Evolutionary conservation across 2,113 vertebrate genomes (phyloP).

Genomic region (Gnathonemus longibarbis): DNA sequence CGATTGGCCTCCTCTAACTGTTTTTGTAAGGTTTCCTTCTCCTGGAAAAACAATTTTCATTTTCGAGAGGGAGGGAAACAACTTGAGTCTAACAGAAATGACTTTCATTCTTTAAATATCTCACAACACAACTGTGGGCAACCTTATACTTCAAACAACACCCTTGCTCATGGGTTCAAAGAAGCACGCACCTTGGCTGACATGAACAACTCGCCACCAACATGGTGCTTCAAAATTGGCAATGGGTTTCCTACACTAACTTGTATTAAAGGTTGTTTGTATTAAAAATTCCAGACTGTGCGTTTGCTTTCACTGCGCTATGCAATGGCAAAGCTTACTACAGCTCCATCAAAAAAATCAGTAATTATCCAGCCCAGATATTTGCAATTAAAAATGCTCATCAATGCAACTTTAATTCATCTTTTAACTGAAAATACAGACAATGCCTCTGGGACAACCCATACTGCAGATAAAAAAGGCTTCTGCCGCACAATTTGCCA

Average conservation of each 20-base stretch:
- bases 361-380: not conserved
- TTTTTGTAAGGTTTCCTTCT: constrained; percentile 80
- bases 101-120: not conserved
- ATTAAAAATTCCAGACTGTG: not conserved
- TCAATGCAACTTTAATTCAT: not conserved
- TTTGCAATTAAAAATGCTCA: not conserved
- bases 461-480: not conserved
- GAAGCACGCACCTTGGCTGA: not conserved
- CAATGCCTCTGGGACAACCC: not conserved
- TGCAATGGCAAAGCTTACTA: not conserved
- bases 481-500: not conserved
- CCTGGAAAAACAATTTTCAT: constrained; percentile 48
- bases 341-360: not conserved
- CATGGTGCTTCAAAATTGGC: not conserved
- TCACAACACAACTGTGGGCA: not conserved
- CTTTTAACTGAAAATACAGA: not conserved
- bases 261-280: not conserved
- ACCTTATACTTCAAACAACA: not conserved
- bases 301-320: not conserved
- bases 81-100: not conserved
- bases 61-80: not conserved
- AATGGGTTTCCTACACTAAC: not conserved
- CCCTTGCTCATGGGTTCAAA: not conserved
- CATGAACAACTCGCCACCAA: not conserved
- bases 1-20: constrained; percentile 82